Evolutionary conservation across 2,797 vertebrate species (phyloP), one percentile per base, ranked within the genome.

Genomic region (Eulemur rubriventer): DNA sequence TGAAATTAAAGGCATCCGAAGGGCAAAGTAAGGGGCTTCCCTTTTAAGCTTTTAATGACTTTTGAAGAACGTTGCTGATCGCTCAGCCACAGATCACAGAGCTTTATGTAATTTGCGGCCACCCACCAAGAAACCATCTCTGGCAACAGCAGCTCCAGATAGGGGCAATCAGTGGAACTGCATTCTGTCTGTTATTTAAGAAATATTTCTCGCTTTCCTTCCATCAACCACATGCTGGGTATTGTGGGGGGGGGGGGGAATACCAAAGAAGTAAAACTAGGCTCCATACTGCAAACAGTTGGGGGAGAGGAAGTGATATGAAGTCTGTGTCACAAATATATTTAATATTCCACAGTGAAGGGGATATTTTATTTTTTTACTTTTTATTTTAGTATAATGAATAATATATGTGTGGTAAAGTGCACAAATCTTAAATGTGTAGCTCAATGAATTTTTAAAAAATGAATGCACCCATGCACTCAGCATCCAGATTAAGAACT

Each of bases 381-480:
- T 63, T 92, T 93, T 94, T 72, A 94, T 94, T 86, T 28, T 88
- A 72, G 63, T 48, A 35, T 59, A 89, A 96, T 97, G 89, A 97
- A 97, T 98, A 96, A 97, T 96, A 79, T 41, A 95, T 97, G 52
- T 26, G 17, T n/a, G 10, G 93, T 72, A 65, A 96, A 91, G 76
- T 89, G 75, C 63, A 93, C 82, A 83, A 50, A 92, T 94, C 89
- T 96, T 94, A 94, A 97, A 91, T 91, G 69, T 75, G 57, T 73
- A 89, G 55, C 50, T 92, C 83, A 75, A 91, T 96, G 83, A 92
- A 97, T 96, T 96, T 97, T 96, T 94, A 55, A 96, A 97, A 96
- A 95, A 91, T 94, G 89, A 96, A 79, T 69, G 38, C 69, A 82
- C 46, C 63, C 93, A 72, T 73, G 57, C n/a, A 79, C 95, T 97